Evolutionary conservation across 1,140 invertebrate genomes (phyloP), one percentile per base, ranked within the genome.

Genomic region (Rhopalosiphum maidis): DNA sequence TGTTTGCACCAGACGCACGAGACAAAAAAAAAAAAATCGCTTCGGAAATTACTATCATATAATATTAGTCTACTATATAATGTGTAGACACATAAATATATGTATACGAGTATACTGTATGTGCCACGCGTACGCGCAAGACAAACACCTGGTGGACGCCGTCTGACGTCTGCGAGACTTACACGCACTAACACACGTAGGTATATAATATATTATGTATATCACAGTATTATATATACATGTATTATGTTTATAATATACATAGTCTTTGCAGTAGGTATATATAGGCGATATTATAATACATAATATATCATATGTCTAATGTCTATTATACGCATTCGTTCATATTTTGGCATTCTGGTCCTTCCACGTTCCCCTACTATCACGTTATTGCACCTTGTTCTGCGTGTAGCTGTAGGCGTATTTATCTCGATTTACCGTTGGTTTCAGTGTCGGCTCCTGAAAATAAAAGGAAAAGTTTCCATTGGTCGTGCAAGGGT

Each of bases 161-260:
- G 86, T 88, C 46, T 88, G 86, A 88, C 86, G 86, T 88, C 86
- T 88, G 21, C 46, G 86, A 30, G 46, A 46, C 41, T 86, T 43
- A 22, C 83, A 21, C 48, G 48, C 48, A 51, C 48, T 51, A 51
- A 23, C 46, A 48, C 43, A 48, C 30, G 4, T 43, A 18, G 1
- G 15, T 11, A 11, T 41, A 43, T 23, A 41, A 85, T 85, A 41
- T 43, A 43, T 85, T 68, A 68, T 68, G 60, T n/a, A 77, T 77
- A 77, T 68, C 9, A 30, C 60, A 68, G 60, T 68, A 25, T 30
- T 51, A 68, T n/a, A 60, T 30, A n/a, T 41, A n/a, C 7, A 68
- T 68, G 30, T n/a, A 77, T 18, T n/a, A n/a, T 77, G 4, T 77
- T 77, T 77, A n/a, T 77, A n/a, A 68, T n/a, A 60, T 68, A 77